phyloP scores from a whole-genome alignment of 2,888 invertebrate species.

The Drosophila melanosoma region DNA sequence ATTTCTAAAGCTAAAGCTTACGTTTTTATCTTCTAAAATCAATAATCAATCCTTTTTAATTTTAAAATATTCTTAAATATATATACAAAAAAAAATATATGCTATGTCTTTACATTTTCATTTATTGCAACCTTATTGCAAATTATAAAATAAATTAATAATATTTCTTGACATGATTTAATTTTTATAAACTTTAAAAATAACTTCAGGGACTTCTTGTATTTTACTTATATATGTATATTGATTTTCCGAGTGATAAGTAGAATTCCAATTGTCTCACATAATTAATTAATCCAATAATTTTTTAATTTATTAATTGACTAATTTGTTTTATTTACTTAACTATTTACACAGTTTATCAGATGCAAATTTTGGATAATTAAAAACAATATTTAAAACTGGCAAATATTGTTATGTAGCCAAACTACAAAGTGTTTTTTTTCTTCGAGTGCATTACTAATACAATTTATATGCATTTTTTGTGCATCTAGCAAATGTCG shows the following conservation, averaged over 20 bases:
- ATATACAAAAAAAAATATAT: not conserved
- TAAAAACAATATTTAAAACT: not conserved
- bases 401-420: not conserved
- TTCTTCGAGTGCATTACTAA: slow-evolving; percentile 20
- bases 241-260: not conserved
- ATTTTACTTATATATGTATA: not conserved
- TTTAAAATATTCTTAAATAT: too few relatives aligned
- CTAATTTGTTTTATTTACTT: not conserved
- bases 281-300: not conserved
- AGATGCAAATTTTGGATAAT: not conserved
- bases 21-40: not conserved
- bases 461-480: slow-evolving; percentile 12
- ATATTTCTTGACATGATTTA: not conserved
- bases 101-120: not conserved
- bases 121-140: not conserved
- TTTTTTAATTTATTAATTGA: not conserved
- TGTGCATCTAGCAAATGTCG: slow-evolving; percentile 61
- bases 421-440: not conserved
- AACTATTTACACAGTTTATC: not conserved
- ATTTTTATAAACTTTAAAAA: not conserved
- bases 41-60: not conserved
- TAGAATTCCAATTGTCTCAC: not conserved
- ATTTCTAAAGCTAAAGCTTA: not conserved
- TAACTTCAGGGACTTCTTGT: not conserved
- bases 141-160: not conserved